Percentiles rank a stretch among this genome's conserved stretches.
Conservation (phyloP, 2,888 invertebrate species). For the Trachelus troglodyta region DNA sequence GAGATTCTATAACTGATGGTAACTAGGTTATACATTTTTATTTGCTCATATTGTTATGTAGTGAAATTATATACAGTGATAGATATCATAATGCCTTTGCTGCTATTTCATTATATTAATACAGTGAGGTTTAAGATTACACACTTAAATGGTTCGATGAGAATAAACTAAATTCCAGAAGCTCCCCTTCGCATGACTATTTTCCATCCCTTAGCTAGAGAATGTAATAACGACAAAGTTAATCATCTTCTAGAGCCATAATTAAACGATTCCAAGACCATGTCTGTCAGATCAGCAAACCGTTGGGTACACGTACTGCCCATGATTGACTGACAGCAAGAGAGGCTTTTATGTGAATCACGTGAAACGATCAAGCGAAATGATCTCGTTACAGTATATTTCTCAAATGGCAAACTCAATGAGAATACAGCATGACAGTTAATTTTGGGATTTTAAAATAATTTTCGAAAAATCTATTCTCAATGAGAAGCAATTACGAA, state of each 20-base stretch:
- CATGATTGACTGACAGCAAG: slow-evolving; percentile 17
- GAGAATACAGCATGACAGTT: not conserved
- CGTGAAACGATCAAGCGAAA: not conserved
- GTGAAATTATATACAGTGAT: too few relatives aligned
- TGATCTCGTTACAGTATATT: not conserved
- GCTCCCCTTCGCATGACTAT: slow-evolving; percentile 35
- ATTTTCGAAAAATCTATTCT: not conserved
- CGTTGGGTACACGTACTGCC: slow-evolving; percentile 14
- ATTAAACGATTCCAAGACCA: slow-evolving; percentile 11
- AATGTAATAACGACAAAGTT: slow-evolving; percentile 21
- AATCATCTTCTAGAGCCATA: not conserved
- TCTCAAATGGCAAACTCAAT: not conserved
- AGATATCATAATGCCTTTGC: not conserved
- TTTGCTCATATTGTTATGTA: not conserved
- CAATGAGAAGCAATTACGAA: not conserved
- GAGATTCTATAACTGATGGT: not conserved
- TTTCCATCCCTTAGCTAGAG: slow-evolving; percentile 21
- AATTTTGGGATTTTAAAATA: not conserved
- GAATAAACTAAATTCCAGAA: slow-evolving; percentile 50
- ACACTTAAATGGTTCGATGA: slow-evolving; percentile 36
- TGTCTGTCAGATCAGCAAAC: slow-evolving; percentile 12
- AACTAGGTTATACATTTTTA: not conserved
- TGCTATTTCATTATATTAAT: slow-evolving; percentile 22
- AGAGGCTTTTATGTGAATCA: not conserved
- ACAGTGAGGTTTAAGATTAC: slow-evolving; percentile 1